Evolutionary conservation across 1,140 invertebrate species (phyloP), one percentile per base, ranked within the genome.

Genomic region (Carcinoscorpius rotundicauda): DNA sequence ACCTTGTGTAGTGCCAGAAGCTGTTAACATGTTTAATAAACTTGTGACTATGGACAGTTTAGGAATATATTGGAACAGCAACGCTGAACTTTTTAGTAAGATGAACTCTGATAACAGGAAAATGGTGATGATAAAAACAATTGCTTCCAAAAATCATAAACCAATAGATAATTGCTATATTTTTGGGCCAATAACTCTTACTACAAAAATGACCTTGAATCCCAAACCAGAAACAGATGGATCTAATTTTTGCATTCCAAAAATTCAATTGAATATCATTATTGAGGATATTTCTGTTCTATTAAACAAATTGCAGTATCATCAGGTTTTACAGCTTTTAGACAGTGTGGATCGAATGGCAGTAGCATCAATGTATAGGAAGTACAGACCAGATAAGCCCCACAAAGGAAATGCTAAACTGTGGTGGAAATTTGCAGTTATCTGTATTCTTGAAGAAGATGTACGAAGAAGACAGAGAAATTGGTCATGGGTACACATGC

Each of bases 341-440:
- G 91, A 96, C 73, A 86, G 88, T 3, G 82, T 96, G 74, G 89
- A 93, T 75, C 81, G 86, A 63, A 93, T 98, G 82, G 82, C 79
- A 67, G 83, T 88, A 73, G 86, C 88, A 58, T 78, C 82, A 8
- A 72, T 78, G 11, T 93, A 83, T 74, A 83, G 91, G 70, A 95
- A 96, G 77, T 95, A 92, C 73, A 81, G 91, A 68, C 93, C 92
- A 50, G 77, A 84, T 74, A 72, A 91, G 6, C 77, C 78, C 61
- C 76, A 79, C 1, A 83, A 82, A 71, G 88, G 87, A 9, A 81
- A 97, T 78, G 87, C 87, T 64, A 88, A 85, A 75, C 78, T 84
- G 74, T 98, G 95, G 95, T 99, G 97, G 96, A 76, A 82, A 11
- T 98, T 96, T 80, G 93, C 94, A 0, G 93, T 91, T 69, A 85